Conservation (phyloP, 2,797 vertebrate species). For the Falco rusticolus region DNA sequence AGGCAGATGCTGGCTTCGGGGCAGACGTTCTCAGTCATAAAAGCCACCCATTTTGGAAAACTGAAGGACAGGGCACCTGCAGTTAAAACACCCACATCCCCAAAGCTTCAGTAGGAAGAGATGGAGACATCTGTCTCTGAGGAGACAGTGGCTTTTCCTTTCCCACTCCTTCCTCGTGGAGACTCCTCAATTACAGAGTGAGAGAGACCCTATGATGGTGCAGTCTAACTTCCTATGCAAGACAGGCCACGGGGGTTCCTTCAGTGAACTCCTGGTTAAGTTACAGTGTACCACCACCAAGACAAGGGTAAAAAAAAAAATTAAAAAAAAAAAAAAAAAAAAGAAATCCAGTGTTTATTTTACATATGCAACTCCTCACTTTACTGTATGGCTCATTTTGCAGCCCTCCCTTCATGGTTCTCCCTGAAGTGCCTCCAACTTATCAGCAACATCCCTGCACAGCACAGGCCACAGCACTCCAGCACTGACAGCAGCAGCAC, state of each 20-base stretch:
- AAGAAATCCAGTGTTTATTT: background rate
- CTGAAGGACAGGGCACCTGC: background rate
- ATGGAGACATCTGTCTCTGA: background rate
- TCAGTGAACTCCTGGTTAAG: background rate
- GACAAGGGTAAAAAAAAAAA: too few species aligned
- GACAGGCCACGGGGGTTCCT: background rate
- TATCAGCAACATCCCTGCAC: conserved; percentile 24
- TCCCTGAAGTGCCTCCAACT: conserved; percentile 12
- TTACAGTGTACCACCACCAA: background rate
- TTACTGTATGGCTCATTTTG: background rate
- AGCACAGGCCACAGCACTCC: background rate
- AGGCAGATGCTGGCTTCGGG: background rate
- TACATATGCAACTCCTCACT: background rate
- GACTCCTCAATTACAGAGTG: fast-evolving
- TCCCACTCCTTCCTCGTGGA: background rate
- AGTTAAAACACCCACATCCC: background rate
- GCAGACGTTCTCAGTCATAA: background rate
- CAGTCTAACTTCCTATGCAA: background rate
- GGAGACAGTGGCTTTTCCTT: background rate
- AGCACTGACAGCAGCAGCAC: background rate
- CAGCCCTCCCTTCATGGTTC: background rate
- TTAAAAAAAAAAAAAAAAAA: too few species aligned
- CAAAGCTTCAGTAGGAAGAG: background rate
- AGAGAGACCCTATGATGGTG: background rate
- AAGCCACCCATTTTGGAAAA: background rate